Evolutionary conservation across 2,113 vertebrate species (phyloP).

Genomic region (Zapornia atra): DNA sequence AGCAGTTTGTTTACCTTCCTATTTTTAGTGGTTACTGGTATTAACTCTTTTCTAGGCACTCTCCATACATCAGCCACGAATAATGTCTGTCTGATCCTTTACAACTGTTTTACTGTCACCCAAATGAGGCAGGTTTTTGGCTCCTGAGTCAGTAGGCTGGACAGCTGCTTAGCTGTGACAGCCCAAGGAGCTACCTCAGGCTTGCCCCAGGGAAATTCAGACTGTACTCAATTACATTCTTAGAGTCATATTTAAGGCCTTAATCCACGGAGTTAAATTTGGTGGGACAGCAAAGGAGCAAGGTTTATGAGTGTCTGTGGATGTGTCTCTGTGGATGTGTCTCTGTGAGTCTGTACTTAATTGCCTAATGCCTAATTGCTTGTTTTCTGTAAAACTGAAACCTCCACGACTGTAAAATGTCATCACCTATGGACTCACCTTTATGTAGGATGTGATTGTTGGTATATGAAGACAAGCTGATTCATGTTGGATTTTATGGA

Average conservation of each 20-base stretch:
- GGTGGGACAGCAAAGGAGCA: constrained; percentile 10
- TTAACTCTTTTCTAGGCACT: neutral
- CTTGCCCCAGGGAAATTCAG: constrained; percentile 23
- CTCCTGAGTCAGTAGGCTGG: constrained; percentile 13
- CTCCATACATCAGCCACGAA: neutral
- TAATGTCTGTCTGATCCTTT: constrained; percentile 37
- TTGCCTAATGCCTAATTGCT: neutral
- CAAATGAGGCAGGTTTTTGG: constrained; percentile 34
- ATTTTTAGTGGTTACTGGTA: neutral
- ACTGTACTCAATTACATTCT: constrained; percentile 34
- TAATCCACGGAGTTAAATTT: constrained; percentile 56
- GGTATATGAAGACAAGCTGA: neutral
- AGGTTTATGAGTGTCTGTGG: neutral
- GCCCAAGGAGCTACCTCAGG: constrained; percentile 38
- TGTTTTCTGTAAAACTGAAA: neutral
- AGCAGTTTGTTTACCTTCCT: constrained; percentile 44
- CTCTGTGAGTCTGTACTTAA: neutral
- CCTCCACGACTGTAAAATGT: neutral
- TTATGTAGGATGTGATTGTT: neutral
- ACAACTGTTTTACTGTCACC: constrained; percentile 23
- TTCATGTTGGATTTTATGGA: constrained; percentile 38
- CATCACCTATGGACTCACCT: constrained; percentile 5
- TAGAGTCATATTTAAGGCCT: constrained; percentile 25
- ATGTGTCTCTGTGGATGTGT: neutral
- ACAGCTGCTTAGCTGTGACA: constrained; percentile 49